Evolutionary conservation across 2,797 vertebrate genomes (phyloP).

Genomic region (Pseudochaenichthys georgianus): DNA sequence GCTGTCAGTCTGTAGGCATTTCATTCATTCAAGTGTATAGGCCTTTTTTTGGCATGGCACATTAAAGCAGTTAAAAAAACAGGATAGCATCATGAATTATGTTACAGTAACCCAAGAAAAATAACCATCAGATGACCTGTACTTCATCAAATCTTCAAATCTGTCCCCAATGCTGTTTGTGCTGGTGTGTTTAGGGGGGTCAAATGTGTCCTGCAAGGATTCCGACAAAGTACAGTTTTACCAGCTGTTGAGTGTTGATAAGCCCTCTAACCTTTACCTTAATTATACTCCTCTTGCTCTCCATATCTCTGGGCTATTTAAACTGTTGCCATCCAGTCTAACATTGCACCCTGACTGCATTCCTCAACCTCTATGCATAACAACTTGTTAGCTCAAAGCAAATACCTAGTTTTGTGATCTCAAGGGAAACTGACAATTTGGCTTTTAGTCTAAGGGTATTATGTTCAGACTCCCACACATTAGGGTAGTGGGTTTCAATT

Average conservation of each 20-base stretch:
- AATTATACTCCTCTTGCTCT: conserved; percentile 32
- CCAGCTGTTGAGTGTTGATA: conserved; percentile 57
- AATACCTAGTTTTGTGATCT: background rate
- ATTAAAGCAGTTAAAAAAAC: background rate
- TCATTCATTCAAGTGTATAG: conserved; percentile 2
- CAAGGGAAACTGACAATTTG: background rate
- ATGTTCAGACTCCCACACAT: background rate
- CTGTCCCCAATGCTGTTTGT: background rate
- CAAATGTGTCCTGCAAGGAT: conserved; percentile 14
- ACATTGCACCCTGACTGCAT: conserved; percentile 36
- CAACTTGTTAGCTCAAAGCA: conserved; percentile 1
- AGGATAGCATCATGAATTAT: background rate
- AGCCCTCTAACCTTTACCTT: conserved; percentile 45
- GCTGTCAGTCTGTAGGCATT: background rate
- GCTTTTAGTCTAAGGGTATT: background rate
- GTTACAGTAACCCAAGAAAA: conserved; percentile 16
- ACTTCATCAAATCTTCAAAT: conserved; percentile 24
- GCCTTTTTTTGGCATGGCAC: background rate
- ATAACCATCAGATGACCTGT: conserved; percentile 28
- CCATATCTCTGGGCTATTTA: conserved; percentile 33
- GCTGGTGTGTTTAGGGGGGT: background rate
- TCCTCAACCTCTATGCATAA: conserved; percentile 32
- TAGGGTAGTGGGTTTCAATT: conserved; percentile 12
- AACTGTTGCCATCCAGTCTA: conserved; percentile 58
- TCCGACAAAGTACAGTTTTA: conserved; percentile 40